Base-by-base conservation (phyloP, 2,888 invertebrate species). In the Brachyptera putata region DNA sequence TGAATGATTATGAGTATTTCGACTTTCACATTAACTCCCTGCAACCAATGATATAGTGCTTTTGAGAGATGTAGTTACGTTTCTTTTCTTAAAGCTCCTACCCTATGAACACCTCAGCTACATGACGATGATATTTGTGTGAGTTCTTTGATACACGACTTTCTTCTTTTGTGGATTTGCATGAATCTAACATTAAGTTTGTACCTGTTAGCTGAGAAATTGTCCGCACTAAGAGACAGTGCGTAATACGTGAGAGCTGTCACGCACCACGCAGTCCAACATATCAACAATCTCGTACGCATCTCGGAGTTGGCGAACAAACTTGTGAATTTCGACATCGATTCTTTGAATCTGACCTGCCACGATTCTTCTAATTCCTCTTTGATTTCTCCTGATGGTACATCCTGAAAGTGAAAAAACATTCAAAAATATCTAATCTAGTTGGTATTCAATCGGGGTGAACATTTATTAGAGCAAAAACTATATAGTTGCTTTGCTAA, bases 161-260 rank as follows among this genome's bases (percentile, higher is more conserved):
- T n/a, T n/a, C n/a, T n/a, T n/a, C n/a, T n/a, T n/a, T n/a, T n/a
- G n/a, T n/a, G n/a, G n/a, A n/a, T n/a, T n/a, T n/a, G n/a, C n/a
- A 39, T 39, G 39, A 39, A 39, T 14, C 39, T 39, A n/a, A 9
- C n/a, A 39, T 39, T 39, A 39, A 39, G 4, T 5, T n/a, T 4
- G 14, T 22, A 63, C 63, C 57, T 61, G 67, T 80, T 75, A 1
- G 77, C 76, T 1, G 76, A 73, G 61, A 81, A 73, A 68, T 81
- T 81, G 62, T 76, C 73, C 3, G 79, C 79, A 69, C 80, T 81
- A 14, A 81, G 65, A 22, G 80, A 80, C 37, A 71, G 66, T 25
- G 66, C 67, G 57, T 69, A 72, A 63, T 72, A 72, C 5, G 70
- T 66, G 21, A 71, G 63, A 1, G 69, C 68, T 14, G 69, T 68